Base-by-base conservation (phyloP, 2,888 invertebrate species). In the Mongoloraphidia duomilia region DNA sequence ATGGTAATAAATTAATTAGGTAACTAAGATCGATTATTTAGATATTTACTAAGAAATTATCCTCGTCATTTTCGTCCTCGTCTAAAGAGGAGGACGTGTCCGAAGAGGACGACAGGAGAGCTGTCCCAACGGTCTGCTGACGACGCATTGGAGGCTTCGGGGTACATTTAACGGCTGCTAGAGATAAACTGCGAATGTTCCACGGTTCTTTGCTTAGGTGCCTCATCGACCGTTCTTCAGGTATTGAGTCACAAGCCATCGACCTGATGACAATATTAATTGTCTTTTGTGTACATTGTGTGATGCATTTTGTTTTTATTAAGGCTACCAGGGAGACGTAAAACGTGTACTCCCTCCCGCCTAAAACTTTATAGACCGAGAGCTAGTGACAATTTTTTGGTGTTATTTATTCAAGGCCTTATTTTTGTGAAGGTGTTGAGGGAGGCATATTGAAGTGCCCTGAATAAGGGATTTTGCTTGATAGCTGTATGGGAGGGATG, bases 231-330 rank as follows among this genome's bases (percentile, higher is more conserved):
- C 73, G 62, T 78, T 77, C 84, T 69, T 84, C 84, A 49, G 82
- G 82, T 59, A 84, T 84, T 53, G 77, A 79, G 64, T 81, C 80
- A 56, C 81, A 72, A 39, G 76, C 74, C 56, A 78, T 59, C n/a
- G 75, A 76, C 50, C 78, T 78, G 56, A 26, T 26, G 26, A 26
- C 26, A 26, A 26, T 6, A 26, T n/a, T n/a, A n/a, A n/a, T 26
- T 26, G 26, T 26, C 26, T 6, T 26, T 26, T 26, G 26, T 26
- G 3, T 26, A 26, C 6, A 26, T 26, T 26, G 26, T 26, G 26
- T 26, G 26, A 26, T 26, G 6, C 6, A 6, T 26, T 26, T 26
- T 26, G 26, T 26, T 26, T 26, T 26, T 26, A 26, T 3, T 26
- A 26, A 6, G 26, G 6, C 6, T 26, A 26, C 26, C 26, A 6